Evolutionary conservation across 2,113 vertebrate genomes (phyloP), one percentile per base, ranked within the genome.

Genomic region (Ophiodon elongatus): DNA sequence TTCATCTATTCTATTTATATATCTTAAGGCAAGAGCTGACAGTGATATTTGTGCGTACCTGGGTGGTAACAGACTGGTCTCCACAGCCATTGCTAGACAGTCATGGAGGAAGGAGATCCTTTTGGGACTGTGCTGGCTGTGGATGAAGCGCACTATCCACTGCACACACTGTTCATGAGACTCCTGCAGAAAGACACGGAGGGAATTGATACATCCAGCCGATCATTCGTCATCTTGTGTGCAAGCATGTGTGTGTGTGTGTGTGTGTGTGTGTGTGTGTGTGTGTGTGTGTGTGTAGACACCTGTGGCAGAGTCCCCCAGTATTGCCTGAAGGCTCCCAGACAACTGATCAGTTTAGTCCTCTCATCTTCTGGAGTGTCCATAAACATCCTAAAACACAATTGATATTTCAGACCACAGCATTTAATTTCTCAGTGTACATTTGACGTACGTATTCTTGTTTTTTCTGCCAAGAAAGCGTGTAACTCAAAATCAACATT

Each of bases 71-170:
- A 99, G 95, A 74, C 95, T 97, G 37, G 97, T 99, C 93, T 99
- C 98, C 60, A 99, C 98, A 76, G 98, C 98, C 98, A 98, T 98
- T 27, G 97, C 97, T 73, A 99, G 92, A 87, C 98, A 99, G 92
- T 99, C 98, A 19, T 99, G 99, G 35, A 99, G 97, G 90, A 99
- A 99, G 73, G 98, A 97, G 93, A 99, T 99, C 92, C 98, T 96
- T 93, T 99, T 99, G 31, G 98, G 98, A 83, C 98, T 99, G 85
- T 99, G 98, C 33, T 99, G 98, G 83, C 96, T 96, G 86, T 99
- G 98, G 83, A 98, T 97, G 81, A 99, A 99, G 54, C 97, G 96
- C 71, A 99, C 98, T 73, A 99, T 97, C 98, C 98, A 99, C 73
- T 99, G 98, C 27, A 99, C 96, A 56, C 98, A 99, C 23, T 99